Percentiles rank a stretch among this genome's conserved stretches.
phyloP scores from a whole-genome alignment of 2,888 invertebrate species.

The Falcaria lacertinaria region DNA sequence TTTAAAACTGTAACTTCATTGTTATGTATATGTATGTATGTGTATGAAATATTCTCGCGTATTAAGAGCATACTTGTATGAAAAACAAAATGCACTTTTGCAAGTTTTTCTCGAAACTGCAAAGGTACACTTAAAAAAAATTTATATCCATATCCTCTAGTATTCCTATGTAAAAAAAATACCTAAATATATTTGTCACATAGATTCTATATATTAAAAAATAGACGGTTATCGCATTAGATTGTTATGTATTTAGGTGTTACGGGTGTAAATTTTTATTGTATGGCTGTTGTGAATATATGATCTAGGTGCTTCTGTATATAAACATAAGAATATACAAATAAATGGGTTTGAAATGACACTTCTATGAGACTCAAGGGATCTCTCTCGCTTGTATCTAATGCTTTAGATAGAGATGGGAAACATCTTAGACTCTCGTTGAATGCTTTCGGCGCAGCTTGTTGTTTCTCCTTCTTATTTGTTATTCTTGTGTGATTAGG shows the following conservation, averaged over 20 bases:
- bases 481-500: too few relatives aligned
- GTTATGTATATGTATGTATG: conserved; percentile 29
- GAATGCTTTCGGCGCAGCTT: too few relatives aligned
- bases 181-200: conserved; percentile 34
- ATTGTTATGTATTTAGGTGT: conserved; percentile 60
- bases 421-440: too few relatives aligned
- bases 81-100: conserved; percentile 14
- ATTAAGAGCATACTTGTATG: conserved; percentile 28
- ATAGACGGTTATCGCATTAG: conserved; percentile 55
- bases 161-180: conserved; percentile 34
- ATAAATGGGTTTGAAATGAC: conserved; percentile 8
- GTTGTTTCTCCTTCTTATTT: too few relatives aligned
- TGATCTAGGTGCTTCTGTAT: conserved; percentile 47
- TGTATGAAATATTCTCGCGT: conserved; percentile 25
- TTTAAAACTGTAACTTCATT: conserved; percentile 18
- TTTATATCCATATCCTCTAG: conserved; percentile 26
- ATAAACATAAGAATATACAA: conserved; percentile 5
- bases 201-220: conserved; percentile 23
- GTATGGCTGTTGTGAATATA: conserved; percentile 51
- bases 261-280: conserved; percentile 57
- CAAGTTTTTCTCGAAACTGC: too few relatives aligned
- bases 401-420: too few relatives aligned
- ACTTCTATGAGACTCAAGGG: too few relatives aligned
- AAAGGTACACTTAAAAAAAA: conserved; percentile 11
- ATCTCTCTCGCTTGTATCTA: too few relatives aligned